These are phyloP conservation scores for Amyelois transitella DNA, from an alignment of 1,140 invertebrate species.

Conservation along the genomic window DNA sequence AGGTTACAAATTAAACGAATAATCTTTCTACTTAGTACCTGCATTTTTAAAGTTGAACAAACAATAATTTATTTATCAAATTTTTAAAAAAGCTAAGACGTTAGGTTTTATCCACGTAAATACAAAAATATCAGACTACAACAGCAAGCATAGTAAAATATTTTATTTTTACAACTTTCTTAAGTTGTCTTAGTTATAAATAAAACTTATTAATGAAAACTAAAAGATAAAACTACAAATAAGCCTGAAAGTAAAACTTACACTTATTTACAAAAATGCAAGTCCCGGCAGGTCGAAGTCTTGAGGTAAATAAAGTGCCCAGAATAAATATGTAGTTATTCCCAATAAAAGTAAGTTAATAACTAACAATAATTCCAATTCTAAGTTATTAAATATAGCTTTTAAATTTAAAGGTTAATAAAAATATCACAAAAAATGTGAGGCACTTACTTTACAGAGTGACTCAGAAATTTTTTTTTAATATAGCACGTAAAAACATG, in stretches of 20 bases:
- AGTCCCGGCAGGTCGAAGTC: too few species aligned
- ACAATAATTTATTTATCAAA: background rate
- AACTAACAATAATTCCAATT: too few species aligned
- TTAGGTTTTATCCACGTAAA: background rate
- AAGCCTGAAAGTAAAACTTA: too few species aligned
- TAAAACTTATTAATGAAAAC: too few species aligned
- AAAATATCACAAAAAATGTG: background rate
- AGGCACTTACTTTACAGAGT: background rate
- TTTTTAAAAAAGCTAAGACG: background rate
- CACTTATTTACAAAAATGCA: too few species aligned
- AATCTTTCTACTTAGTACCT: too few species aligned
- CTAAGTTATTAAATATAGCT: background rate
- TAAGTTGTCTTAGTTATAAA: background rate
- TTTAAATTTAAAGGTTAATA: too few species aligned
- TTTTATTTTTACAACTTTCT: background rate
- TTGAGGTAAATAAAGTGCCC: background rate
- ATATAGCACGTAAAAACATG: background rate
- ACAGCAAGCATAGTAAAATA: background rate
- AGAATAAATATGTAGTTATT: background rate
- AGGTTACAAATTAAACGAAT: background rate
- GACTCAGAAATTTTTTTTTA: background rate
- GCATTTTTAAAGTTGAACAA: background rate
- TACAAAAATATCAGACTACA: background rate
- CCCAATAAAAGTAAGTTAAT: background rate
- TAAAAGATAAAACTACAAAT: too few species aligned